Evolutionary conservation across 2,888 invertebrate genomes (phyloP), one percentile per base, ranked within the genome.

Genomic region (Leuctra nigra): DNA sequence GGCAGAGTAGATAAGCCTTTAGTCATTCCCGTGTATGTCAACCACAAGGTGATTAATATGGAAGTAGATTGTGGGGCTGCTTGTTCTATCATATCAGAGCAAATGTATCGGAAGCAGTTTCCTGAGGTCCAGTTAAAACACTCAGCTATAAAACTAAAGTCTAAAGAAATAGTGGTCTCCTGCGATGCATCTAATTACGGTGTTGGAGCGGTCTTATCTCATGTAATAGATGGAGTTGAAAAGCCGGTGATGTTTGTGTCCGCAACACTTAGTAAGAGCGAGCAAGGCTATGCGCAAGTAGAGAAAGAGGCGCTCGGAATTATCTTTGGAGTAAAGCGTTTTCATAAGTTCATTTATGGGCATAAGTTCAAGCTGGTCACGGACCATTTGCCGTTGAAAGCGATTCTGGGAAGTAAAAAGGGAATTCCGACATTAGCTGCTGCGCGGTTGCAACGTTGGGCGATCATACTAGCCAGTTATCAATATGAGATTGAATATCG

Each of bases 311-410:
- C 55, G 1, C 35, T 58, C 7, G 56, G 23, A 1, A 57, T 57
- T n/a, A 38, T 58, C 14, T 58, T 58, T 52, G 55, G 14, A 4
- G 50, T 58, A 2, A 52, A 38, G 14, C 59, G 48, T 16, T 64
- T 65, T 24, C 60, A 65, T 57, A 59, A 65, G 48, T 65, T 61
- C 54, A 29, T 66, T 16, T 64, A 62, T 54, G 66, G 63, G 1
- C 54, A 59, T 16, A 53, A 61, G 33, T 65, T 60, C 44, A 52
- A 35, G 4, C 47, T 64, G 25, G 58, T 62, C 35, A 63, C 62
- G 3, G 62, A 64, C 54, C 55, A 63, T 33, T 54, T 59, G 33
- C 61, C 62, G 6, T 53, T 64, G 22, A 52, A 54, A 4, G 38
- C 48, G n/a, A 63, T 66, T 53, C 59, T 66, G 13, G 63, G 61